Percentiles rank a stretch among this genome's conserved stretches.
These are phyloP conservation scores for Potamilus streckersoni DNA, from an alignment of 1,140 invertebrate species.

Conservation along the genomic window DNA sequence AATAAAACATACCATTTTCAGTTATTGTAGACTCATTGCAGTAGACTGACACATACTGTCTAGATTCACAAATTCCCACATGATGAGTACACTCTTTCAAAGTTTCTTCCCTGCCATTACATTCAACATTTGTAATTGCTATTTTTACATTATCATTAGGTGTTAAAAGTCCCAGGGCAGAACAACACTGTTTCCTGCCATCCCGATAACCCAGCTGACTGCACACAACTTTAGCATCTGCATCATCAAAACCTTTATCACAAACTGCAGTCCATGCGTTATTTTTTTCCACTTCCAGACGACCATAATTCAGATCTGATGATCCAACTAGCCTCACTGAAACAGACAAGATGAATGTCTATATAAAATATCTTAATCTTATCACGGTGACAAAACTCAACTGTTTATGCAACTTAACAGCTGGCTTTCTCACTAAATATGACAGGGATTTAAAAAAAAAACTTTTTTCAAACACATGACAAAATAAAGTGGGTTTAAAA, in stretches of 20 bases:
- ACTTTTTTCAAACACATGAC: too few relatives aligned
- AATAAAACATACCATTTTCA: slow-evolving; percentile 11
- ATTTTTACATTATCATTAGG: slow-evolving; percentile 17
- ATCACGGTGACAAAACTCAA: not conserved
- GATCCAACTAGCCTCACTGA: slow-evolving; percentile 22
- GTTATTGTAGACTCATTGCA: slow-evolving; percentile 34
- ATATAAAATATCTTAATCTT: not conserved
- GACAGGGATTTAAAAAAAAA: too few relatives aligned
- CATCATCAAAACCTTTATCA: slow-evolving; percentile 16
- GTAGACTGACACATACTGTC: slow-evolving; percentile 43
- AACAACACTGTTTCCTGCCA: slow-evolving; percentile 24
- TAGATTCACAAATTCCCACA: slow-evolving; percentile 25
- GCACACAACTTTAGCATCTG: slow-evolving; percentile 37
- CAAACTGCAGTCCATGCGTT: slow-evolving; percentile 16
- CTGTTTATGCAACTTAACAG: too few relatives aligned
- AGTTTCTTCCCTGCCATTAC: slow-evolving; percentile 30
- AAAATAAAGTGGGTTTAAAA: too few relatives aligned
- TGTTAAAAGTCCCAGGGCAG: slow-evolving; percentile 17
- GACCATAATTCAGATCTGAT: slow-evolving; percentile 20
- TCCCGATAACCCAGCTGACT: slow-evolving; percentile 24
- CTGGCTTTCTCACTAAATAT: too few relatives aligned
- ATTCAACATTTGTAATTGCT: slow-evolving; percentile 18
- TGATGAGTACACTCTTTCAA: slow-evolving; percentile 28
- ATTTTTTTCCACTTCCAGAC: slow-evolving; percentile 14
- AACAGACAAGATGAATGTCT: not conserved